Evolutionary conservation across 2,113 vertebrate species (phyloP).

Genomic region (Terrapene triunguis): DNA sequence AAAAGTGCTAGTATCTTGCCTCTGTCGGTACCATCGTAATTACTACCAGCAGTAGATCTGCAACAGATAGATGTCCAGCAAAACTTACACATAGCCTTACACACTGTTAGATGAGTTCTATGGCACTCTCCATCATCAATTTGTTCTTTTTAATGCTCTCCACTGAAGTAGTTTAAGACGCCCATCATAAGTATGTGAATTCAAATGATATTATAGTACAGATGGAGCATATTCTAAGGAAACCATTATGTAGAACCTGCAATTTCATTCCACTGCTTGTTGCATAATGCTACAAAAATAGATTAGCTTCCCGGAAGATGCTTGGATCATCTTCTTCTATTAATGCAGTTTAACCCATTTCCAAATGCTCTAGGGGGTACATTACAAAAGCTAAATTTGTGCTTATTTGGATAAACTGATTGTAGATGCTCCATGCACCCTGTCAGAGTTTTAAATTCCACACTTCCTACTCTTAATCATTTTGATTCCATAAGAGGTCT

Average conservation of each 20-base stretch:
- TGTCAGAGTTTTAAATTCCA: conserved; percentile 1
- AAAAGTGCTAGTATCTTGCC: background rate
- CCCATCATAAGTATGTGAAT: background rate
- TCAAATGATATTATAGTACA: rapidly evolving
- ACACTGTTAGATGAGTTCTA: background rate
- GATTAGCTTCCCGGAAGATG: background rate
- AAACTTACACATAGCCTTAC: rapidly evolving
- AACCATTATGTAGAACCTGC: background rate
- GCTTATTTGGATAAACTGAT: conserved; percentile 17
- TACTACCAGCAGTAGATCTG: background rate
- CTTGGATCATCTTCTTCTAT: background rate
- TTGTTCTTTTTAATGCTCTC: background rate
- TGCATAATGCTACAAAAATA: rapidly evolving
- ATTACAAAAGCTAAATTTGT: conserved; percentile 14
- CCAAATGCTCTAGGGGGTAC: conserved; percentile 3
- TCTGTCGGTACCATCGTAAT: background rate
- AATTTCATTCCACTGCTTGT: background rate
- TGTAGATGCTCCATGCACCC: background rate
- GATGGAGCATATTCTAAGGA: background rate
- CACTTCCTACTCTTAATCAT: background rate
- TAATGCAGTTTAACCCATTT: background rate
- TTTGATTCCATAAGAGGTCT: conserved; percentile 37
- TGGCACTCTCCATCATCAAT: background rate
- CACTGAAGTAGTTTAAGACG: background rate
- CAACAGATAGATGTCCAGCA: background rate